Conservation (phyloP, 2,113 vertebrate species). For the Malaclemys terrapin region DNA sequence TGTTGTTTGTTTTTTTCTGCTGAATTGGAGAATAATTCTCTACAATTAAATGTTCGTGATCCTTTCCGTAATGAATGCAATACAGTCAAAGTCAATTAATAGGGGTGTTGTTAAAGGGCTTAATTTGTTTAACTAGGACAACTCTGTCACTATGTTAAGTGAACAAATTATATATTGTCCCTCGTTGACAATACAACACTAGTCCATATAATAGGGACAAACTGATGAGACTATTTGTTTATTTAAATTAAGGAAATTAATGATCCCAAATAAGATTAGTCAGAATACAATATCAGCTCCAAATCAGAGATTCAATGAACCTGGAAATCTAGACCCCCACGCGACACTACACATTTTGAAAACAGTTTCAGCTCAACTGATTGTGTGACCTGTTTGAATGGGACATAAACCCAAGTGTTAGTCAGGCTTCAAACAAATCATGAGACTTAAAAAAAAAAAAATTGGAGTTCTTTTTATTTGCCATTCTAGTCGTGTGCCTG, state of each 20-base stretch:
- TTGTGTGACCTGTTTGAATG: background rate
- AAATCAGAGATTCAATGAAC: rapidly evolving
- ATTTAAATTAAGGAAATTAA: background rate
- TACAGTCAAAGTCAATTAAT: constrained; percentile 41
- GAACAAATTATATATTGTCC: constrained; percentile 43
- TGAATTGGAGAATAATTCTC: constrained; percentile 41
- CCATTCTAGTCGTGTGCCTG: background rate
- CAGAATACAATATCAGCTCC: background rate
- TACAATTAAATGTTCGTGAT: background rate
- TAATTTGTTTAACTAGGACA: constrained; percentile 56
- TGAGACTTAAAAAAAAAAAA: background rate
- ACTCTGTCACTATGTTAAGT: background rate
- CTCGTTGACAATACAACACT: constrained; percentile 30
- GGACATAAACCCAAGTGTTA: background rate
- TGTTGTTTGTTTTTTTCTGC: background rate
- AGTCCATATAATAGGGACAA: background rate
- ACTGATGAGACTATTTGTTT: background rate
- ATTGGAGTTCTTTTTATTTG: background rate
- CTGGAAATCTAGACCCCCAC: background rate
- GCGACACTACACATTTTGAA: background rate
- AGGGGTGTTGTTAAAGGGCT: constrained; percentile 41
- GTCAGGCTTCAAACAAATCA: background rate
- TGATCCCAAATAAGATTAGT: background rate
- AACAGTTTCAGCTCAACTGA: background rate
- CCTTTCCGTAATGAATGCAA: constrained; percentile 32